A percentile compares a stretch with the other conserved stretches of the same genome.
Conservation (phyloP, 2,888 invertebrate genomes). For the Tryphoninae sp. region DNA sequence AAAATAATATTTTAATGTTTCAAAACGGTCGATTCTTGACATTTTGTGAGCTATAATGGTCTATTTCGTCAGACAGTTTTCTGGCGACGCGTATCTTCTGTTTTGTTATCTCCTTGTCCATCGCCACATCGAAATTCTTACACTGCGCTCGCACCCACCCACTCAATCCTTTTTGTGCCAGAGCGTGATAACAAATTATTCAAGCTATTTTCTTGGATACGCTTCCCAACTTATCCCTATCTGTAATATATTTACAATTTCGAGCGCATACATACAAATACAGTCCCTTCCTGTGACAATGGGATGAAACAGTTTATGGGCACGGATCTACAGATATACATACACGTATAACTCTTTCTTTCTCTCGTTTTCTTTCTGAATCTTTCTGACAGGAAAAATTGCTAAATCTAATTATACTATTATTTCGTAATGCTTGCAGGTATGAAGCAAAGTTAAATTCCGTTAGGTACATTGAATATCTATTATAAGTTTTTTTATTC, state of each 20-base stretch:
- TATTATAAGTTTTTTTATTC: too few relatives aligned
- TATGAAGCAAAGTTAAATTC: too few relatives aligned
- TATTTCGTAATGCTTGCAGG: too few relatives aligned
- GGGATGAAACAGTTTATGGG: conserved; percentile 47
- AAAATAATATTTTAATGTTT: too few relatives aligned
- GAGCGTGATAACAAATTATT: conserved; percentile 71
- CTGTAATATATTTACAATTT: conserved; percentile 53
- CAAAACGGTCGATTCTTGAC: too few relatives aligned
- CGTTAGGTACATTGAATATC: too few relatives aligned
- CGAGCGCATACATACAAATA: conserved; percentile 29
- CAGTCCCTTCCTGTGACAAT: conserved; percentile 22
- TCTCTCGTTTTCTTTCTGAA: background rate
- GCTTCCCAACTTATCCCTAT: conserved; percentile 66
- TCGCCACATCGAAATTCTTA: conserved; percentile 32
- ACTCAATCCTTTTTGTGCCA: conserved; percentile 41
- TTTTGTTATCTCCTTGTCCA: conserved; percentile 44
- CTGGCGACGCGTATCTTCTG: background rate
- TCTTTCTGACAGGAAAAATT: too few relatives aligned
- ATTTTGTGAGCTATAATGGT: too few relatives aligned
- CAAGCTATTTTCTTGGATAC: conserved; percentile 70
- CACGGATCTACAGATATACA: conserved; percentile 40
- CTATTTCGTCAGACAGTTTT: too few relatives aligned
- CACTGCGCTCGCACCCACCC: conserved; percentile 35
- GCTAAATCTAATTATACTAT: too few relatives aligned
- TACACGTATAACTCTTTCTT: background rate